Conservation (phyloP, 1,140 invertebrate genomes). For the Propsilocerus akamusi region DNA sequence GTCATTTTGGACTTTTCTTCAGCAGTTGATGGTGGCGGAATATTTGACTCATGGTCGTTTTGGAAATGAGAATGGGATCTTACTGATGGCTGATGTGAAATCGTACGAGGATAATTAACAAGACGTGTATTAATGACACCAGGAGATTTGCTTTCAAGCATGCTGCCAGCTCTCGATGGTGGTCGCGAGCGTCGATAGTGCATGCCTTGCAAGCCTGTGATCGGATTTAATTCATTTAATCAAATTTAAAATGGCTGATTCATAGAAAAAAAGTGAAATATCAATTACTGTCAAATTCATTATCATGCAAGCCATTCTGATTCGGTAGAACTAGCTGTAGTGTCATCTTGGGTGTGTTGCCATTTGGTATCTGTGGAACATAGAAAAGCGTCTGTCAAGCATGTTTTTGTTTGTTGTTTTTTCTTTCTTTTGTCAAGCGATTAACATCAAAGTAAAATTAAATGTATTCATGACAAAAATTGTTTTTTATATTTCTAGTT, state of each 20-base stretch:
- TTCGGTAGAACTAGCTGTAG: not conserved
- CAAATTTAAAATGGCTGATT: too few relatives aligned
- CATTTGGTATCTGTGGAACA: not conserved
- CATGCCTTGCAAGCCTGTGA: too few relatives aligned
- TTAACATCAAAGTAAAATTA: not conserved
- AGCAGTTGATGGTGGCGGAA: not conserved
- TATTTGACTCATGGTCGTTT: not conserved
- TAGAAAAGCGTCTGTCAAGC: not conserved
- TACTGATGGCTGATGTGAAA: constrained; percentile 1
- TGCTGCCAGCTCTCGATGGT: not conserved
- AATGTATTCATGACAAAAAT: not conserved
- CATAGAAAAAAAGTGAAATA: too few relatives aligned
- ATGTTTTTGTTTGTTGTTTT: too few relatives aligned
- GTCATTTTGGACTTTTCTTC: constrained; percentile 2
- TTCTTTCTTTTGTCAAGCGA: too few relatives aligned
- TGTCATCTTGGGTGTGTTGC: too few relatives aligned
- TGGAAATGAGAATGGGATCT: too few relatives aligned
- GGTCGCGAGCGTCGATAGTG: not conserved
- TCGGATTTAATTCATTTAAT: too few relatives aligned
- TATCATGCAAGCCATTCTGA: not conserved
- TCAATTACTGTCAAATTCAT: not conserved
- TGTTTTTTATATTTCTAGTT: not conserved
- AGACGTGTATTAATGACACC: not conserved
- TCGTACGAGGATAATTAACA: not conserved
- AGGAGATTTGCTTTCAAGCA: not conserved